A percentile compares a stretch with the other conserved stretches of the same genome.
phyloP scores from a whole-genome alignment of 2,797 vertebrate species.

The Peromyscus eremicus region DNA sequence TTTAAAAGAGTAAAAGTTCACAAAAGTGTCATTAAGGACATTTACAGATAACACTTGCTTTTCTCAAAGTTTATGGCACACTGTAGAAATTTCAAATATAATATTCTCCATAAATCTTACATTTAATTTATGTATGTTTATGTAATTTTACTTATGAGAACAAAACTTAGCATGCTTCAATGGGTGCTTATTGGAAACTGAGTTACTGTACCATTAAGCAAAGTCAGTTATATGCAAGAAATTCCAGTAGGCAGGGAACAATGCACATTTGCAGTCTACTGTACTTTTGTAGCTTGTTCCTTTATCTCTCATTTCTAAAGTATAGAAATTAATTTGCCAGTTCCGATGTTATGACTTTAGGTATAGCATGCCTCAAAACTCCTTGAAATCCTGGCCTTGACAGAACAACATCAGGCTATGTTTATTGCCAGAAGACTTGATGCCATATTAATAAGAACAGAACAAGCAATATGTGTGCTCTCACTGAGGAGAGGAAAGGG shows the following conservation, averaged over 20 bases:
- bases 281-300: no score
- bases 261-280: background rate
- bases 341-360: background rate
- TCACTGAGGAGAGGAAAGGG: no score
- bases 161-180: background rate
- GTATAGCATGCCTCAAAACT: background rate
- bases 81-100: background rate
- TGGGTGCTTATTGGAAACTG: background rate
- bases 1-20: background rate
- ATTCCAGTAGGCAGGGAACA: background rate
- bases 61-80: background rate
- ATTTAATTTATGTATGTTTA: background rate
- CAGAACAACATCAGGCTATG: no score
- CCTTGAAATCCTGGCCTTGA: background rate
- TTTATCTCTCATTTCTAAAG: background rate
- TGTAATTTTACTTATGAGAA: background rate
- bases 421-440: background rate
- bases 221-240: background rate
- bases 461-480: background rate
- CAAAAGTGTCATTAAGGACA: background rate
- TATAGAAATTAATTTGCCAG: background rate
- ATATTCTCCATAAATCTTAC: background rate
- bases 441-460: background rate
- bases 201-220: background rate
- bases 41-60: background rate